Base-by-base conservation (phyloP, 2,888 invertebrate genomes). In the Sacculina carcini region DNA sequence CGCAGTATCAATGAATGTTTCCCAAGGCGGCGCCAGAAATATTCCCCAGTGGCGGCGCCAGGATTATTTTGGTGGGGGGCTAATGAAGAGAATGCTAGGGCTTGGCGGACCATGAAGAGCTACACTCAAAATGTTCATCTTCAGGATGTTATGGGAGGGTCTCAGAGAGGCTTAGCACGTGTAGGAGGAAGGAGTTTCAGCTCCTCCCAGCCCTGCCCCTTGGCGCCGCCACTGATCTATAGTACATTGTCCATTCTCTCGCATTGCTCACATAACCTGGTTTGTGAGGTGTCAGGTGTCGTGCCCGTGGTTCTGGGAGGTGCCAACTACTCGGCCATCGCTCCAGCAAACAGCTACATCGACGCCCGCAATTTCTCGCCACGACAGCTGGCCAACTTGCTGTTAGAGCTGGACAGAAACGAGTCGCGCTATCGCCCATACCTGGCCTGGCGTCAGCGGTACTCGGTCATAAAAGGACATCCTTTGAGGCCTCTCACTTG, bases 281-380 rank as follows among this genome's bases (percentile, higher is more conserved):
- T 9, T 10, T 31, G 31, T 9, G 6, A 10, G 31, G 31, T 31
- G 31, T 31, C 42, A 42, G 42, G 52, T 7, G 21, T 52, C 5
- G 55, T 55, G 5, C 55, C 55, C 2, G 42, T 55, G 10, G 55
- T 55, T 1, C 12, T 52, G 7, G 54, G 55, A 16, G 48, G 51
- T 19, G 53, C 49, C 1, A 40, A 55, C 29, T 54, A 54, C 40
- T 39, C 51, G 10, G 19, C 36, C 2, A 12, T 52, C n/a, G 28
- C 52, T 2, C 55, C 55, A 6, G 49, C 50, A 2, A 23, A 46
- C 26, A 54, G 53, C n/a, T 55, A 32, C 50, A 54, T 55, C 14
- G 46, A 51, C 21, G 53, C 55, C 3, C 26, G 26, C 5, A 19
- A 39, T 16, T 54, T 49, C 52, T 19, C 34, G 10, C 55, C 54